Base-by-base conservation (phyloP, 1,140 invertebrate species). In the Alviniconcha marisindica region DNA sequence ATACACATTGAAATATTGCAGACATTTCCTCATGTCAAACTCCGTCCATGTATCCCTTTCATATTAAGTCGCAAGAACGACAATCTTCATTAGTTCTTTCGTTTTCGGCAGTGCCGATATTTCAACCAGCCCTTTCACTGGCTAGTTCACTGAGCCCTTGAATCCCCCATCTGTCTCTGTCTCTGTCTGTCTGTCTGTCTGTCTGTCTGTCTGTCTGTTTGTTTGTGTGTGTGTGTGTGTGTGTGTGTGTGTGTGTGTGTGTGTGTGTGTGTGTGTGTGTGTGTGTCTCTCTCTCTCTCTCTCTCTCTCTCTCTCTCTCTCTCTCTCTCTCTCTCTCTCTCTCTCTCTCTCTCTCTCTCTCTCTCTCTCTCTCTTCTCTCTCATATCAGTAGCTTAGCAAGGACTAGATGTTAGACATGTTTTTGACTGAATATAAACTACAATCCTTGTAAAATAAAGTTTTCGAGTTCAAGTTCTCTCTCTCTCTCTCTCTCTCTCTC, bases 261-360 rank as follows among this genome's bases (percentile, higher is more conserved):
- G 33, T 73, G 33, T 36, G 69, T 73, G 69, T 73, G 69, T 73
- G 69, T 73, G 69, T 73, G 69, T 73, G 69, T 73, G 69, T 73
- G 69, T 38, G 12, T 7, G 69, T 36, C 38, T 3, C 14, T 18
- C 21, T 76, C 10, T 42, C 4, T 10, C 33, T 48, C 21, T n/a
- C 28, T 42, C 24, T 10, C 12, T 28, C 48, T 31, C 63, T 38
- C 38, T 21, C 18, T 60, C n/a, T 42, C 36, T 69, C 38, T 38
- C 48, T 60, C 18, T 81, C 63, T 69, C 54, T 42, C 56, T 42
- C 40, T 66, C 38, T 69, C 60, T 81, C 38, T 44, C n/a, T 42
- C 40, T 14, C 63, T 69, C 38, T 28, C 60, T 44, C 21, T 51
- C 36, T 81, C 21, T 51, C 63, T 44, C 36, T 81, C 60, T 66